phyloP scores from a whole-genome alignment of 2,797 vertebrate genomes.

The Apogon talboti region DNA sequence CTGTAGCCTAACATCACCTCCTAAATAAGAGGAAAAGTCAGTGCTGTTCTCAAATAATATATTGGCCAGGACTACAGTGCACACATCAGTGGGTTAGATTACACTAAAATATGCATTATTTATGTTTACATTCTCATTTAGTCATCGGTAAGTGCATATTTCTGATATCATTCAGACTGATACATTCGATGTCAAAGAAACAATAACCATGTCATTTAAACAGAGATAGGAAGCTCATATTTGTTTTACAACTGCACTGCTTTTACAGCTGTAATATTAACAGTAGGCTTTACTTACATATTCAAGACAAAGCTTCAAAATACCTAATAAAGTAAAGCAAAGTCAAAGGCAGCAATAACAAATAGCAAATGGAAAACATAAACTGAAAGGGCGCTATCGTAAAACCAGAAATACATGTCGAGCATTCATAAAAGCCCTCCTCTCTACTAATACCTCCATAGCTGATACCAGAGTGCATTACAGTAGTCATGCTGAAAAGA shows the following conservation, averaged over 20 bases:
- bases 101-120: slow-evolving; percentile 16
- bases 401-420: slow-evolving; percentile 15
- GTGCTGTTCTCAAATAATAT: background rate
- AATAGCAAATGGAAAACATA: slow-evolving; percentile 24
- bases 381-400: slow-evolving; percentile 8
- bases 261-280: background rate
- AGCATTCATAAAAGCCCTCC: slow-evolving; percentile 20
- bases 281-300: slow-evolving; percentile 4
- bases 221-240: background rate
- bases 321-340: background rate
- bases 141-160: slow-evolving; percentile 14
- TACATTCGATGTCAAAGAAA: slow-evolving; percentile 9
- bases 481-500: slow-evolving; percentile 7
- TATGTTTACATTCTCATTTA: slow-evolving; percentile 21
- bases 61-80: background rate
- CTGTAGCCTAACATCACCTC: background rate
- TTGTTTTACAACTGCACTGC: background rate
- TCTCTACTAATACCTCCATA: slow-evolving; percentile 18
- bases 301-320: background rate
- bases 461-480: slow-evolving; percentile 17
- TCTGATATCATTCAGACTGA: background rate
- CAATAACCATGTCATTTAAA: background rate
- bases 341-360: slow-evolving; percentile 12
- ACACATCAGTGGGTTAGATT: slow-evolving; percentile 1
- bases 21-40: background rate